A percentile compares a stretch with the other conserved stretches of the same genome.
Conservation (phyloP, 2,113 vertebrate genomes). For the Tylochromis polylepis region DNA sequence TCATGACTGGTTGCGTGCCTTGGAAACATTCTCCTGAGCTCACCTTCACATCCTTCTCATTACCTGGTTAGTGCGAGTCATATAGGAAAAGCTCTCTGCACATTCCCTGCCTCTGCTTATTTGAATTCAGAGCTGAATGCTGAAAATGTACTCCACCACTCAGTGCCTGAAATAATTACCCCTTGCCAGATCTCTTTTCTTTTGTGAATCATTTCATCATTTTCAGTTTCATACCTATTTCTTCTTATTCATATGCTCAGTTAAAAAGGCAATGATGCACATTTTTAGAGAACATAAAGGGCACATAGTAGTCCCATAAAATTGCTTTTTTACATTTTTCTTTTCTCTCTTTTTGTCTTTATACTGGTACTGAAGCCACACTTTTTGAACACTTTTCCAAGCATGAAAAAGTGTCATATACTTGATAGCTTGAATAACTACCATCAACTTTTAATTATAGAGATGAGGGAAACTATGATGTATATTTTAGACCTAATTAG, state of each 20-base stretch:
- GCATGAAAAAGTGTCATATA: conserved; percentile 8
- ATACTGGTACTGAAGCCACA: background rate
- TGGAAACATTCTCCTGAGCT: background rate
- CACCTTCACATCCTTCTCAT: conserved; percentile 8
- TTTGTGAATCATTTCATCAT: conserved; percentile 17
- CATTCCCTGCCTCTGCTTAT: background rate
- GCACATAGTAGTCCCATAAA: background rate
- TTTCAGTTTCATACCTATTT: conserved; percentile 2
- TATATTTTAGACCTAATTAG: conserved; percentile 69
- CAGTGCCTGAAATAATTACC: conserved; percentile 23
- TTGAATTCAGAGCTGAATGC: conserved; percentile 21
- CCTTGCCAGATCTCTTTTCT: conserved; percentile 11
- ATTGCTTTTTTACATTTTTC: background rate
- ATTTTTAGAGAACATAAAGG: background rate
- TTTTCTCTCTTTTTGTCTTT: background rate
- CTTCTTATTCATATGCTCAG: background rate
- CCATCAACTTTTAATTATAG: conserved; percentile 65
- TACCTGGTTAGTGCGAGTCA: conserved; percentile 6
- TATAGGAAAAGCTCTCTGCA: background rate
- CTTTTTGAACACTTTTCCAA: conserved; percentile 1
- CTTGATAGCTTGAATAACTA: conserved; percentile 35
- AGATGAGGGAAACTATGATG: conserved; percentile 48
- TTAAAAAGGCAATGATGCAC: conserved; percentile 21
- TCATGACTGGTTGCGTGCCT: background rate
- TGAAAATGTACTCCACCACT: conserved; percentile 9